Evolutionary conservation across 2,888 invertebrate species (phyloP), one percentile per base, ranked within the genome.

Genomic region (Ectropis crepuscularia): DNA sequence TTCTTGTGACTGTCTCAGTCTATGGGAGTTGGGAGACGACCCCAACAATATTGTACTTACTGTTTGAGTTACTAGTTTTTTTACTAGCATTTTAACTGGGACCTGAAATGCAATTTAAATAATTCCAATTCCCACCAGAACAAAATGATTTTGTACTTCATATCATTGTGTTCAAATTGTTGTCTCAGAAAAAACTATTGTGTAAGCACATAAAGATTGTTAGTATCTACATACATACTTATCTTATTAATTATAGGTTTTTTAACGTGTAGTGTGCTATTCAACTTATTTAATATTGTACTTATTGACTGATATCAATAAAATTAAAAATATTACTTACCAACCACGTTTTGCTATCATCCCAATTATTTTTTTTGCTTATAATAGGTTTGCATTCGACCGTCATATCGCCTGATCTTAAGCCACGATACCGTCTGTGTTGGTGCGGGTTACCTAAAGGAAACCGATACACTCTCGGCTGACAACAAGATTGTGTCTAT

Each of bases 81-180:
- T 50, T 39, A 12, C 6, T 37, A 10, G 9, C 37, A 10, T 39
- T 43, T 46, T 59, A 57, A 71, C 4, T 53, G 80, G 82, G 78
- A 86, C 86, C 86, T 87, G 86, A 86, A 66, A 61, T 66, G 77
- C 73, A 81, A 83, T 78, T 78, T 62, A 74, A 74, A 78, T 79
- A 57, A 87, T 85, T 87, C 85, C 85, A 85, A 66, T 73, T 67
- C 79, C 82, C 80, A 84, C 83, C 80, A 68, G 43, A 49, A 12
- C n/a, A 58, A n/a, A 43, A 51, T 43, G 38, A 11, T 47, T 36
- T 5, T 49, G 47, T 43, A 51, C 11, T 57, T 61, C 37, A 37
- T 67, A 48, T 53, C 10, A 10, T 39, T 49, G 62, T 62, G 57
- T 62, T 62, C 57, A 51, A 41, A 41, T 51, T 51, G 16, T 41